A percentile compares a stretch with the other conserved stretches of the same genome.
These are phyloP conservation scores for Hippocampus zosterae DNA, from an alignment of 2,113 vertebrate genomes.

Conservation along the genomic window DNA sequence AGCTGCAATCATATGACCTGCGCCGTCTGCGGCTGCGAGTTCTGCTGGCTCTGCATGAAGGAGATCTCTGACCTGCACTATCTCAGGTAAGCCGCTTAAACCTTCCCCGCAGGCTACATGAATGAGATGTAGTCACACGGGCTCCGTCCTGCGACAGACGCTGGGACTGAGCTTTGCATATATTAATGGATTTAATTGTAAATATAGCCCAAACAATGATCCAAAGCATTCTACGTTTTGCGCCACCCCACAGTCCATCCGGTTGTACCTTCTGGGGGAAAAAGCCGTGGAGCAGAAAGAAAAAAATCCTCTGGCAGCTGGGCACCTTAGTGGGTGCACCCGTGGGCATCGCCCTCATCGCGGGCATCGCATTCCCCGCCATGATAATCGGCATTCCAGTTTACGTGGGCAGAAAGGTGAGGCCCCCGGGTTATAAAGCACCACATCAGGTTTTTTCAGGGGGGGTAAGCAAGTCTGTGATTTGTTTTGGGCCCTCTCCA, in stretches of 20 bases:
- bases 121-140: neutral
- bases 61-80: slow-evolving; percentile 99
- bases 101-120: neutral
- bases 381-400: slow-evolving; percentile 99
- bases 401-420: slow-evolving; percentile 95
- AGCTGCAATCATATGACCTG: slow-evolving; percentile 99
- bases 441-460: neutral
- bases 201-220: neutral
- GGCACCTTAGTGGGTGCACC: slow-evolving; percentile 97
- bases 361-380: slow-evolving; percentile 94
- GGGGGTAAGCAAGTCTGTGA: neutral
- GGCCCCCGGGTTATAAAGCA: neutral
- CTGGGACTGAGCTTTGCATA: neutral
- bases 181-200: neutral
- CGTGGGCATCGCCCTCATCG: slow-evolving; percentile 96
- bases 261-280: slow-evolving; percentile 99
- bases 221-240: neutral
- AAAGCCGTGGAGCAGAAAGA: slow-evolving; percentile 98
- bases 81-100: slow-evolving; percentile 77
- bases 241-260: slow-evolving; percentile 78
- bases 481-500: neutral
- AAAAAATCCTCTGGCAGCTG: slow-evolving; percentile 97
- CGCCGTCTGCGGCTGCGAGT: slow-evolving; percentile 96
- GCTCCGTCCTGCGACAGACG: neutral
- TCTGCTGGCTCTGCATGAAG: slow-evolving; percentile 99